These are phyloP conservation scores for Julus scanicus DNA, from an alignment of 2,888 invertebrate species.

Conservation along the genomic window DNA sequence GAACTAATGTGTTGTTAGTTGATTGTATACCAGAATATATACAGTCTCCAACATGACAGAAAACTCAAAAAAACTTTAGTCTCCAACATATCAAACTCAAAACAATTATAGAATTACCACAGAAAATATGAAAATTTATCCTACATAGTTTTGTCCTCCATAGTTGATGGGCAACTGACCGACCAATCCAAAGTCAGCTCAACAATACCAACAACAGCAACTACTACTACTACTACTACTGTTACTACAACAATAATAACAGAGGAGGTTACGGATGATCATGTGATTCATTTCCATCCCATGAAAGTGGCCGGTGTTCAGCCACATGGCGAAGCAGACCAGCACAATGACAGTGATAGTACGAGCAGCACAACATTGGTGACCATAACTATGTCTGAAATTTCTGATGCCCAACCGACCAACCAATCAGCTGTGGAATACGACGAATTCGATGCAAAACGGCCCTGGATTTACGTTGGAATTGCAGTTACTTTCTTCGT, in stretches of 20 bases:
- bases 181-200: neutral
- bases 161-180: neutral
- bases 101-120: too few species aligned
- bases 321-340: neutral
- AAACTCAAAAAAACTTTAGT: too few species aligned
- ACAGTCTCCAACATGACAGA: too few species aligned
- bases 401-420: neutral
- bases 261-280: neutral
- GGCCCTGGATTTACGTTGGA: constrained; percentile 48
- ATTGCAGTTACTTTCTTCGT: neutral
- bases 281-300: neutral
- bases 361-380: neutral
- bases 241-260: too few species aligned
- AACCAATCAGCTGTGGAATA: neutral
- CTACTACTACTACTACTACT: too few species aligned
- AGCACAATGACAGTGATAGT: neutral
- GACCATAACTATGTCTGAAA: neutral
- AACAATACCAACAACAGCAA: neutral
- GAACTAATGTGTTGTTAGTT: too few species aligned
- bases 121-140: too few species aligned
- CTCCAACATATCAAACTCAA: too few species aligned
- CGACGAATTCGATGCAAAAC: neutral
- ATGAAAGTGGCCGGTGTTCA: neutral
- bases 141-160: neutral
- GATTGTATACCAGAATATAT: too few species aligned